Evolutionary conservation across 2,797 vertebrate species (phyloP), one percentile per base, ranked within the genome.

Genomic region (Chelonia mydas): DNA sequence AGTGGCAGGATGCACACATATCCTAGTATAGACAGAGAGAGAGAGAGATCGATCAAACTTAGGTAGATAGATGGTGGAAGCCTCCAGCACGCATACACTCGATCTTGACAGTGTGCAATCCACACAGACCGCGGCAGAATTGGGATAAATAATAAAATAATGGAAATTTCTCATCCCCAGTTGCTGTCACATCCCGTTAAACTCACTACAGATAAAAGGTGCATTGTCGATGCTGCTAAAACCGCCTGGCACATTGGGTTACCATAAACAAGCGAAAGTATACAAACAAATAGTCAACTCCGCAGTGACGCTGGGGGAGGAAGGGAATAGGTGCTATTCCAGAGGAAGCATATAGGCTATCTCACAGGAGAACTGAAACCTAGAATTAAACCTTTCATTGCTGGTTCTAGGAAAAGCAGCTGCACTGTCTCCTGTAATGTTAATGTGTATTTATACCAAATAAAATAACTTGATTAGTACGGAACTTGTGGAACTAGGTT

Each of bases 121-220:
- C 96, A 74, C 87, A 81, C 86, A 86, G 72, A 50, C 89, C 84
- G 84, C 84, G 91, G 90, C 83, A 97, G 83, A 96, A 96, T 94
- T 90, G 31, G 81, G 91, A 91, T 94, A 47, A 96, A 93, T 93
- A 96, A 97, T 81, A 97, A 91, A 97, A 96, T 96, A 94, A 94
- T 59, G 57, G 90, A 96, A 97, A 96, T 94, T 95, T 94, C 89
- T 97, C 88, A 96, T 95, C 89, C 92, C 77, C 88, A 94, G 54
- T 89, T 11, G 7, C 89, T 97, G 95, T 97, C 92, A 97, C 91
- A 95, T 95, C 92, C 78, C 76, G 96, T 97, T 97, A 96, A 92
- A 78, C 50, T 97, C 92, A 95, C 83, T 95, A 61, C 90, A 92
- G 93, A 95, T 94, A 97, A 97, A 76, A 90, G 87, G 88, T 95